Conservation (phyloP, 2,797 vertebrate species). For the Hozukius guyotensis region DNA sequence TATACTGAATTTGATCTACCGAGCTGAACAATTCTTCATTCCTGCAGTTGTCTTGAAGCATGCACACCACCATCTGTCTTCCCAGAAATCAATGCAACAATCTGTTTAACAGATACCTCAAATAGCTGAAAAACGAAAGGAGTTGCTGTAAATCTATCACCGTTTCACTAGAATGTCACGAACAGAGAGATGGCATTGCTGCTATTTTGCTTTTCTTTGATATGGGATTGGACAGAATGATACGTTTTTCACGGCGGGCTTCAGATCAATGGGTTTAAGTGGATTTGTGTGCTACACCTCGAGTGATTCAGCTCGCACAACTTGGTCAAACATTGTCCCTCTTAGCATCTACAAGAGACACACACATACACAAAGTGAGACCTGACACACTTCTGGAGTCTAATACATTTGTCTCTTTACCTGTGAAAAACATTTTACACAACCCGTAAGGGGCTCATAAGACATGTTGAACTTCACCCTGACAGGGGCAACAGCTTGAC, state of each 20-base stretch:
- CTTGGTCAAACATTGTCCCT: constrained; percentile 28
- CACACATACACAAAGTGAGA: constrained; percentile 17
- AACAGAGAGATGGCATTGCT: constrained; percentile 82
- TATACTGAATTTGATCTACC: constrained; percentile 85
- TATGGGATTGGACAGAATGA: constrained; percentile 80
- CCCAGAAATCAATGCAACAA: constrained; percentile 85
- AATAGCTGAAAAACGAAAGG: constrained; percentile 82
- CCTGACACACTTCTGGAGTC: constrained; percentile 37
- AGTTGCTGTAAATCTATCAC: constrained; percentile 85
- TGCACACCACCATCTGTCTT: constrained; percentile 85
- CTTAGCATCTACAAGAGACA: constrained; percentile 5
- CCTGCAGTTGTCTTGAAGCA: constrained; percentile 82
- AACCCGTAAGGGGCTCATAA: constrained; percentile 34
- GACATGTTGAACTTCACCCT: constrained; percentile 64
- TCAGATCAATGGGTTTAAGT: constrained; percentile 70
- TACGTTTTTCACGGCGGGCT: constrained; percentile 70
- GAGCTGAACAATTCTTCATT: constrained; percentile 86
- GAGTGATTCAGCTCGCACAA: constrained; percentile 42
- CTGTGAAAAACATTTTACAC: constrained; percentile 52
- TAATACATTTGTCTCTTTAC: constrained; percentile 34
- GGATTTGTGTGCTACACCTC: constrained; percentile 41
- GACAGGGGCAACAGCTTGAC: constrained; percentile 61
- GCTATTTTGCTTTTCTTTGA: constrained; percentile 84
- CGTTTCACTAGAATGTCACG: constrained; percentile 80
- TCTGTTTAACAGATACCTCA: constrained; percentile 87